Evolutionary conservation across 2,113 vertebrate genomes (phyloP), one percentile per base, ranked within the genome.

Genomic region (Riparia riparia): DNA sequence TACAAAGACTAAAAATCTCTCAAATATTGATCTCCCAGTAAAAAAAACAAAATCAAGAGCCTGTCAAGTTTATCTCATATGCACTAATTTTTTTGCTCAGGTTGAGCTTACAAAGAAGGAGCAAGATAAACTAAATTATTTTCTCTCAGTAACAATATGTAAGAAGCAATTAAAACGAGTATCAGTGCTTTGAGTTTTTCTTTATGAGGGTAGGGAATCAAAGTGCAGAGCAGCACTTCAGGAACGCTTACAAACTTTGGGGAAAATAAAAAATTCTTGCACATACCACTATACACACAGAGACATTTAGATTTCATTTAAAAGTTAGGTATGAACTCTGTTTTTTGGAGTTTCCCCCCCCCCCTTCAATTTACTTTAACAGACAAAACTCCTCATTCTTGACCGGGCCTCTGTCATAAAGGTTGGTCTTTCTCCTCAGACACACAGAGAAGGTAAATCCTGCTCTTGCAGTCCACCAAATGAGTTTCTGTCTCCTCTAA

Each of bases 401-500:
- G 73, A 82, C 78, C 70, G 47, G 53, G 53, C 25, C 78, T 82
- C 56, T 85, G n/a, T 34, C 63, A 53, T 29, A 87, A 68, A 90
- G 51, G 19, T 66, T 82, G 49, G 13, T 66, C 44, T 86, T 78
- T 89, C 69, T 53, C 32, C 81, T 89, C 72, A 95, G 93, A 92
- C 83, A 29, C 49, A 53, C 32, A 72, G 73, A 6, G 41, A 89
- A 91, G 83, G 83, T 21, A 93, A 95, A 91, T 74, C 89, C 70
- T 93, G 78, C 83, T 91, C 56, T 83, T 89, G 89, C 80, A 96
- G 82, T 71, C 86, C 80, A 83, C 58, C 92, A 93, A 96, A 87
- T 91, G 92, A 86, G 91, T 95, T 96, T 93, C 89, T 96, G 91
- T 89, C 87, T 97, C 86, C 53, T 72, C 84, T 82, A 97, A 95